phyloP scores from a whole-genome alignment of 2,797 vertebrate species.

The Gouania willdenowi region DNA sequence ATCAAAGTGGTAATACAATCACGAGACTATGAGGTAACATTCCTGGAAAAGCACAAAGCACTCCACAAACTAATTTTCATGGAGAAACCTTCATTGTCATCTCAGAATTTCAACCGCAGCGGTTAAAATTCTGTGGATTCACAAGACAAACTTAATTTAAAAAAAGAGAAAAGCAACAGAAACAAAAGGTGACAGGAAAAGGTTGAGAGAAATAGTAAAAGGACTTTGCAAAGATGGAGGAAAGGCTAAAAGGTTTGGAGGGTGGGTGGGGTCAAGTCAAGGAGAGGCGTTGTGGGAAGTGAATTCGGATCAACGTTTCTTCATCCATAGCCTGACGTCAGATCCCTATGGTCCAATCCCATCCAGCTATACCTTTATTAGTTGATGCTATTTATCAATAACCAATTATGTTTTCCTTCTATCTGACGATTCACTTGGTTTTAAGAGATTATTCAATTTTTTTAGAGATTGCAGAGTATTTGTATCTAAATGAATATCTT shows the following conservation, averaged over 20 bases:
- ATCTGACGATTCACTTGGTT: conserved; percentile 32
- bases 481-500: conserved; percentile 26
- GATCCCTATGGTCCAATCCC: conserved; percentile 51
- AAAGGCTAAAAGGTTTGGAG: conserved; percentile 62
- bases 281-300: conserved; percentile 63
- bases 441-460: conserved; percentile 44
- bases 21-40: conserved; percentile 58
- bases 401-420: conserved; percentile 43
- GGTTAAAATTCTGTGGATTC: conserved; percentile 80
- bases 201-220: conserved; percentile 72
- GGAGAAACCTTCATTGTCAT: conserved; percentile 67
- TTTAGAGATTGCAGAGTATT: conserved; percentile 28
- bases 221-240: conserved; percentile 75
- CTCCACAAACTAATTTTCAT: conserved; percentile 61
- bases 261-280: conserved; percentile 67
- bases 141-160: conserved; percentile 70
- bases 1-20: conserved; percentile 56
- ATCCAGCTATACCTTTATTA: conserved; percentile 44
- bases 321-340: conserved; percentile 75
- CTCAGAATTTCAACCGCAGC: conserved; percentile 78
- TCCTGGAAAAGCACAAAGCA: conserved; percentile 51
- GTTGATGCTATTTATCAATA: conserved; percentile 45
- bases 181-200: conserved; percentile 75
- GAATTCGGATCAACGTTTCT: conserved; percentile 71
- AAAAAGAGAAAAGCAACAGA: conserved; percentile 65